Evolutionary conservation across 1,140 invertebrate species (phyloP), one percentile per base, ranked within the genome.

Genomic region (Macrostomum lignano): DNA sequence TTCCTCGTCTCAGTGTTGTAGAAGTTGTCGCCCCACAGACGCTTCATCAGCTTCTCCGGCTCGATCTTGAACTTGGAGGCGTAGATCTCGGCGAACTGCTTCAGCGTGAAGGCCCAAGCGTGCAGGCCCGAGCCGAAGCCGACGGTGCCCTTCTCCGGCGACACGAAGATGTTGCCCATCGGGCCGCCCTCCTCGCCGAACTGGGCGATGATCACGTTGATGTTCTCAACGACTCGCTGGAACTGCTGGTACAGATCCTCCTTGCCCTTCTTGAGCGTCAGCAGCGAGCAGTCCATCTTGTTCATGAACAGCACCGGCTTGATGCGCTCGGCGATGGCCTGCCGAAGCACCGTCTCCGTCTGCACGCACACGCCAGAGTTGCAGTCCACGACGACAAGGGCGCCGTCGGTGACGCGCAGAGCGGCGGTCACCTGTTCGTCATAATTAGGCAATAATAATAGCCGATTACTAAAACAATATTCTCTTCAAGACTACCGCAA

Each of bases 221-320:
- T 81, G 52, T 91, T 94, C 64, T 98, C 91, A 45, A 96, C 82
- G 60, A 93, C 94, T 67, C 86, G 74, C 62, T 91, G 81, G 71
- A 98, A 98, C 49, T 82, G 93, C 63, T 96, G 88, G 61, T 86
- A 98, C 13, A 98, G 64, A 58, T 91, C 81, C 65, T 98, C 91
- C 11, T 37, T 33, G 31, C 79, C 81, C 42, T 93, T 62, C 55
- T 94, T 82, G 46, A 94, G 62, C 58, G 93, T 84, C 2, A 93
- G 64, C 23, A 94, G 65, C 44, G 81, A 86, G 47, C 84, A 72
- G 64, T 96, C 88, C 86, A 96, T 93, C 63, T 94, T 94, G 72
- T 96, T 94, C 84, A 94, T 93, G 71, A 96, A 94, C 40, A 94
- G 65, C 46, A 94, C 78, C 33, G 86, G 86, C 71, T 91, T 91